phyloP scores from a whole-genome alignment of 2,797 vertebrate genomes.

The Hoplostethus mediterraneus region DNA sequence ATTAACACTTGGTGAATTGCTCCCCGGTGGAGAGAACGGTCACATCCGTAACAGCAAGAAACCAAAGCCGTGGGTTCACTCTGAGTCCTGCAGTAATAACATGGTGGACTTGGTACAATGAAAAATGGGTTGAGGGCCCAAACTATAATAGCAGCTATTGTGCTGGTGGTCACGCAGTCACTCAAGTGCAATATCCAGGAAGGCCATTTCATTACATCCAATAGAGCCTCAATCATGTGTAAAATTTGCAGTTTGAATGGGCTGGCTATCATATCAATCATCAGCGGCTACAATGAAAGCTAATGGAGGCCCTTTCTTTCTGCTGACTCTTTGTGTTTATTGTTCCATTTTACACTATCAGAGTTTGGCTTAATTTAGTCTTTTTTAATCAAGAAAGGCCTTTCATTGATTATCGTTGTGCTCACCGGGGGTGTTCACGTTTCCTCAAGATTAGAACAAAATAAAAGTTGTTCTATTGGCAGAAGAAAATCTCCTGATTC shows the following conservation, averaged over 20 bases:
- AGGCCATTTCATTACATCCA: conserved; percentile 95
- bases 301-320: conserved; percentile 93
- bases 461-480: conserved; percentile 23
- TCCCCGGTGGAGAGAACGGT: conserved; percentile 70
- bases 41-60: conserved; percentile 74
- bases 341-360: conserved; percentile 85
- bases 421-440: conserved; percentile 80
- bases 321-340: conserved; percentile 88
- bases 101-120: conserved; percentile 87
- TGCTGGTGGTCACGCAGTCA: conserved; percentile 88
- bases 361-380: conserved; percentile 82
- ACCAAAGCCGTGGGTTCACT: conserved; percentile 75
- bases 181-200: conserved; percentile 93
- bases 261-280: conserved; percentile 93
- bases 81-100: conserved; percentile 77
- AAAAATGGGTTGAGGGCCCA: conserved; percentile 88
- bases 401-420: conserved; percentile 75
- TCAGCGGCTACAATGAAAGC: conserved; percentile 83
- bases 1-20: conserved; percentile 80
- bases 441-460: conserved; percentile 82
- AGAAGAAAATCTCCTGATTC: conserved; percentile 45
- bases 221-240: conserved; percentile 97
- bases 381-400: conserved; percentile 76
- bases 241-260: conserved; percentile 94
- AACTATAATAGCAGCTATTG: conserved; percentile 95